A percentile compares a stretch with the other conserved stretches of the same genome.
Conservation (phyloP, 2,797 vertebrate species). For the Lagocephalus sceleratus region DNA sequence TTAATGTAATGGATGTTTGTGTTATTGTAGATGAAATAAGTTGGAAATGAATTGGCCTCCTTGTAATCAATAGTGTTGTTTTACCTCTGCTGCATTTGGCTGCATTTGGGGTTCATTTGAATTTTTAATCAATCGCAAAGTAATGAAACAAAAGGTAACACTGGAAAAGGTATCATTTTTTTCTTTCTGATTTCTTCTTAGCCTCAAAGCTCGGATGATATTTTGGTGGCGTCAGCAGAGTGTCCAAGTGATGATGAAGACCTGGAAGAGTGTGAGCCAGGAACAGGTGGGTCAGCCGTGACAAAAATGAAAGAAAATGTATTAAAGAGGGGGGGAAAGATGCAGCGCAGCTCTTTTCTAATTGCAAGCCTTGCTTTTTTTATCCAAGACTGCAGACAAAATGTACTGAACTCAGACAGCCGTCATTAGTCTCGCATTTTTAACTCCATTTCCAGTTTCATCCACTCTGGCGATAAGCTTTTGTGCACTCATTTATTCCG, state of each 20-base stretch:
- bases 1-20: constrained; percentile 9
- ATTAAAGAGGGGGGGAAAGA: neutral
- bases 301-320: neutral
- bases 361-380: constrained; percentile 1
- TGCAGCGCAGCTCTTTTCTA: constrained; percentile 3
- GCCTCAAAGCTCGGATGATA: constrained; percentile 90
- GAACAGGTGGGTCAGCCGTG: constrained; percentile 85
- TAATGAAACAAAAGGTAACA: too few species aligned
- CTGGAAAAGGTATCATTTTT: constrained; percentile 13
- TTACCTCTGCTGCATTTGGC: neutral
- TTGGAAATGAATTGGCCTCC: too few species aligned
- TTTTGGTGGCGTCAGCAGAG: constrained; percentile 92
- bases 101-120: constrained; percentile 35
- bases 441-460: constrained; percentile 4
- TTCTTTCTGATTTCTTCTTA: constrained; percentile 32
- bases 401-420: constrained; percentile 1
- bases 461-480: constrained; percentile 9
- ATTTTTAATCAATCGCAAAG: constrained; percentile 18
- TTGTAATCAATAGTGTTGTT: too few species aligned
- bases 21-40: too few species aligned
- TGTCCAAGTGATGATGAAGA: constrained; percentile 95
- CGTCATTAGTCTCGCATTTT: constrained; percentile 14
- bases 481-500: constrained; percentile 9
- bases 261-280: constrained; percentile 93
- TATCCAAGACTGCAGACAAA: constrained; percentile 7